These are phyloP conservation scores for Sciaenops ocellatus DNA, from an alignment of 2,797 vertebrate species.

Conservation along the genomic window DNA sequence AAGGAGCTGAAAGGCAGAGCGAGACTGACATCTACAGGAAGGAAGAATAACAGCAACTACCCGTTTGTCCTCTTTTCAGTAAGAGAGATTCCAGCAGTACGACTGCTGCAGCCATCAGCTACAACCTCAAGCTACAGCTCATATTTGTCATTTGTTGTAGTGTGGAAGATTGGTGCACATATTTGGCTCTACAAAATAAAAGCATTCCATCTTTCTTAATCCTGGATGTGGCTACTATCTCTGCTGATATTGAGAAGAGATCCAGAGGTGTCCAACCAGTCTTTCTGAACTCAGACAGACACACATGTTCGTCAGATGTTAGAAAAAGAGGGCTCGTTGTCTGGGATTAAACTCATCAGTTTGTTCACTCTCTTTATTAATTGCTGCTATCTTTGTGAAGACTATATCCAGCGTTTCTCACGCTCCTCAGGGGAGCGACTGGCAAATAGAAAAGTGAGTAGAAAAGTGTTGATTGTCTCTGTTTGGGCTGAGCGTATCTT, in stretches of 20 bases:
- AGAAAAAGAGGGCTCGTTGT: neutral
- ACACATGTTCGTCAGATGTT: neutral
- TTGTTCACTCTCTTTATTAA: neutral
- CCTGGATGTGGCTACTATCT: neutral
- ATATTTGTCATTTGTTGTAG: neutral
- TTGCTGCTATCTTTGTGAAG: neutral
- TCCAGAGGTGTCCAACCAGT: neutral
- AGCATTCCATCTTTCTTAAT: neutral
- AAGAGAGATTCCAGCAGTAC: neutral
- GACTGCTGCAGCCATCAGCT: neutral
- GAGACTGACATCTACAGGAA: conserved; percentile 51
- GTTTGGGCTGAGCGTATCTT: no score
- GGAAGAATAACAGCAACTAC: neutral
- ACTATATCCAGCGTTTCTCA: neutral
- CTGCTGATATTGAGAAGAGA: neutral
- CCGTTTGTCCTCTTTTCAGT: neutral
- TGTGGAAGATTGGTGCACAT: neutral
- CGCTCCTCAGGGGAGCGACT: neutral
- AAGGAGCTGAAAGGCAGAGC: neutral
- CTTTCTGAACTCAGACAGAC: neutral
- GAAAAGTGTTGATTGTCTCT: conserved; percentile 2
- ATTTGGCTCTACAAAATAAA: neutral
- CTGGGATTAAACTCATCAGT: neutral
- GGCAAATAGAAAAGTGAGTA: neutral
- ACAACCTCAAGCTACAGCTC: neutral